Evolutionary conservation across 1,140 invertebrate genomes (phyloP).

Genomic region (Meloidogyne hapla): DNA sequence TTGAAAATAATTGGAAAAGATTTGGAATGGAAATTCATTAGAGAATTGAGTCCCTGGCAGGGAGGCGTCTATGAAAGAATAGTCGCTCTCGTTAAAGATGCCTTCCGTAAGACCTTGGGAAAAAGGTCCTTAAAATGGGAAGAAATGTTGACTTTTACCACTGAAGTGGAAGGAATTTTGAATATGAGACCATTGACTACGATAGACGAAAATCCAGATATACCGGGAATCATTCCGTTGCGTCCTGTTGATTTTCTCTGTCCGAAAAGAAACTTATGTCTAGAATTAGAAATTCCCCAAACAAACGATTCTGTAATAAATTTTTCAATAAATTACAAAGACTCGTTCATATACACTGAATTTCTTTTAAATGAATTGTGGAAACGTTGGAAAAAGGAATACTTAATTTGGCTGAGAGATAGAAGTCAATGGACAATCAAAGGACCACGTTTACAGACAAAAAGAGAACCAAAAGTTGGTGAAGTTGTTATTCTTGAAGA

Average conservation of each 20-base stretch:
- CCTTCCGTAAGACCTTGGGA: constrained; percentile 27
- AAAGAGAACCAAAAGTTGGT: neutral
- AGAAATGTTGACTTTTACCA: constrained; percentile 23
- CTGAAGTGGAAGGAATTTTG: constrained; percentile 4
- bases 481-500: neutral
- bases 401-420: neutral
- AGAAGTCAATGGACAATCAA: neutral
- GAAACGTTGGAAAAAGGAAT: constrained; percentile 9
- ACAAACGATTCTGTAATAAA: no score
- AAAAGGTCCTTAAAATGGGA: constrained; percentile 4
- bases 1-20: constrained; percentile 3
- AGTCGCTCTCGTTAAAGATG: constrained; percentile 25
- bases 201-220: neutral
- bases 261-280: neutral
- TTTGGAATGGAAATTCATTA: constrained; percentile 29
- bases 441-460: neutral
- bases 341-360: no score
- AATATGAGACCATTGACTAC: neutral
- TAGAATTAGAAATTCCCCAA: no score
- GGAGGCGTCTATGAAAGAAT: constrained; percentile 35
- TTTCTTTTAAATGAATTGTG: no score
- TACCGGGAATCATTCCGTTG: neutral
- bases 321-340: no score
- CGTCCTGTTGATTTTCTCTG: neutral
- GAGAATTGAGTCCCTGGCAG: constrained; percentile 23